These are phyloP conservation scores for Mantis religiosa DNA, from an alignment of 2,888 invertebrate genomes.

Conservation along the genomic window DNA sequence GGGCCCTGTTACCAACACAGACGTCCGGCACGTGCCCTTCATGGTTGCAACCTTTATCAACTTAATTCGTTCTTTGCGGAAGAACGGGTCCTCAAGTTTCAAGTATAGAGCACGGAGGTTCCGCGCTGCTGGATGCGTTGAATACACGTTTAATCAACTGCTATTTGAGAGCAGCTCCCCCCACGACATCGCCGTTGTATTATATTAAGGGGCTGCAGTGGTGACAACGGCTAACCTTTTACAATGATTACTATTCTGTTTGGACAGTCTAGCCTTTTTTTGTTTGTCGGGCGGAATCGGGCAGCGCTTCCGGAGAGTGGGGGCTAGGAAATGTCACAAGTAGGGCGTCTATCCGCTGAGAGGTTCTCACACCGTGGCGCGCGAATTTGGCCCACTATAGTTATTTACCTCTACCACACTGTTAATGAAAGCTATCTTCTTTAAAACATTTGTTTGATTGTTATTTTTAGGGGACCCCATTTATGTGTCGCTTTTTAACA, in stretches of 20 bases:
- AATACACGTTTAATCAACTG: constrained; percentile 40
- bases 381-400: background rate
- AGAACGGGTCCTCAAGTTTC: background rate
- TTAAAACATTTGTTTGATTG: too few relatives aligned
- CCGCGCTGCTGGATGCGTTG: constrained; percentile 31
- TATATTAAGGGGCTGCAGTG: constrained; percentile 24
- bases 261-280: constrained; percentile 25
- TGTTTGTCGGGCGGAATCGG: background rate
- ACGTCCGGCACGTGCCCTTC: background rate
- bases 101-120: constrained; percentile 3
- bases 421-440: too few relatives aligned
- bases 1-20: background rate
- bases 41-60: background rate
- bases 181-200: too few relatives aligned
- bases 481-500: too few relatives aligned
- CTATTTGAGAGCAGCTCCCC: constrained; percentile 35
- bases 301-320: background rate
- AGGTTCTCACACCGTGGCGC: background rate
- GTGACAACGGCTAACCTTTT: constrained; percentile 29
- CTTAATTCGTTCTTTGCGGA: background rate
- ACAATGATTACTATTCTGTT: constrained; percentile 33
- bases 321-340: background rate
- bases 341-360: background rate
- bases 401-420: too few relatives aligned
- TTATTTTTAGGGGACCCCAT: too few relatives aligned